Conservation (phyloP, 2,113 vertebrate species). For the Riparia riparia region DNA sequence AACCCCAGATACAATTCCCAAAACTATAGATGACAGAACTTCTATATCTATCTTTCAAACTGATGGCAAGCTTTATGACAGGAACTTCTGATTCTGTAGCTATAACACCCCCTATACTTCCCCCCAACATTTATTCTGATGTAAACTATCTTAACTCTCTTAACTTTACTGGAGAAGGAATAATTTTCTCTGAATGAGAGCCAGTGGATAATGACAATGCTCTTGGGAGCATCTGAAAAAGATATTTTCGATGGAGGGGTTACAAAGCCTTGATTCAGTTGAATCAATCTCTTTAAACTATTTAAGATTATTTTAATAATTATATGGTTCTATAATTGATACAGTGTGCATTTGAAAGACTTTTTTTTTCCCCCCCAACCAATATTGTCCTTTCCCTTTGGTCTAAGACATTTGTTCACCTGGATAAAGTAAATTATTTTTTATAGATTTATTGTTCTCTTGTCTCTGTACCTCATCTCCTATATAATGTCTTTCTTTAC, state of each 20-base stretch:
- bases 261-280: not conserved
- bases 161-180: not conserved
- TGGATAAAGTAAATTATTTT: not conserved
- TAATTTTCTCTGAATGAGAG: not conserved
- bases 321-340: not conserved
- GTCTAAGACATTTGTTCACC: not conserved
- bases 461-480: not conserved
- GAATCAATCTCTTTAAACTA: not conserved
- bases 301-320: not conserved
- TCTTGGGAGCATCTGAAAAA: not conserved
- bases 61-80: not conserved
- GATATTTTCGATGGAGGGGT: not conserved
- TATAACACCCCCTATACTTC: accelerated
- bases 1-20: not conserved
- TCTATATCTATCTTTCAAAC: not conserved
- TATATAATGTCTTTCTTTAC: not conserved
- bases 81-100: not conserved
- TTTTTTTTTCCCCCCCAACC: not conserved
- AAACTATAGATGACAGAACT: not conserved
- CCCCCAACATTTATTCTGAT: not conserved
- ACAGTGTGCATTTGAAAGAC: not conserved
- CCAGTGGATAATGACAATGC: not conserved
- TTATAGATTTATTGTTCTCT: not conserved
- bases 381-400: not conserved
- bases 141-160: not conserved